Base-by-base conservation (phyloP, 2,797 vertebrate species). In the Cuculus canorus region DNA sequence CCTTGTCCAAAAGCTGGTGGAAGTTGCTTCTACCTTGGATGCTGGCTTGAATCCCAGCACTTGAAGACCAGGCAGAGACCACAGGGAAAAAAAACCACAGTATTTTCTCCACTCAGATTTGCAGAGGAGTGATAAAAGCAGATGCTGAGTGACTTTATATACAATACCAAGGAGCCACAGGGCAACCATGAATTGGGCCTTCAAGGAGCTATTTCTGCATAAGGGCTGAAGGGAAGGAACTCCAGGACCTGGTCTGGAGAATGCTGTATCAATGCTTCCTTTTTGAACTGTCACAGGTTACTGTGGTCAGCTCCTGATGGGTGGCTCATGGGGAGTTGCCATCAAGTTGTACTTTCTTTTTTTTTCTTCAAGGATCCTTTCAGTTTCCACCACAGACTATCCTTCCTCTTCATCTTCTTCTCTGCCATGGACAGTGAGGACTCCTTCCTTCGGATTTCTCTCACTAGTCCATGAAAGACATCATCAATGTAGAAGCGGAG, bases 341-440 rank as follows among this genome's bases (percentile, higher is more conserved):
- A 77, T 97, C 96, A 98, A 54, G 97, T 97, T 82, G 95, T 96
- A 37, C n/a, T 97, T 95, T 96, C 96, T 25, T 86, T 97, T 88
- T 98, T 98, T 92, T 97, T 98, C 87, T 98, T 98, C 95, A 98
- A 12, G 1, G 97, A 98, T 28, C 96, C 93, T 93, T 98, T 98
- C 79, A 98, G 88, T 86, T 98, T 98, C 66, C 68, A 54, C 98
- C 98, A 98, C 43, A 98, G 73, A 48, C 97, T 98, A 11, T 97
- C 97, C 61, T 97, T 97, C 57, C 96, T 97, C 87, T 97, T 98
- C 82, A 96, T n/a, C 75, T 97, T 97, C 88, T 97, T 98, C 66
- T 97, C 97, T 60, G 94, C 78, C 50, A 81, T 56, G 24, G 96
- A 43, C 60, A 96, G 37, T 13, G 88, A 96, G 7, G 94, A 96